phyloP scores from a whole-genome alignment of 2,888 invertebrate genomes.

The Saturnia pavonia region DNA sequence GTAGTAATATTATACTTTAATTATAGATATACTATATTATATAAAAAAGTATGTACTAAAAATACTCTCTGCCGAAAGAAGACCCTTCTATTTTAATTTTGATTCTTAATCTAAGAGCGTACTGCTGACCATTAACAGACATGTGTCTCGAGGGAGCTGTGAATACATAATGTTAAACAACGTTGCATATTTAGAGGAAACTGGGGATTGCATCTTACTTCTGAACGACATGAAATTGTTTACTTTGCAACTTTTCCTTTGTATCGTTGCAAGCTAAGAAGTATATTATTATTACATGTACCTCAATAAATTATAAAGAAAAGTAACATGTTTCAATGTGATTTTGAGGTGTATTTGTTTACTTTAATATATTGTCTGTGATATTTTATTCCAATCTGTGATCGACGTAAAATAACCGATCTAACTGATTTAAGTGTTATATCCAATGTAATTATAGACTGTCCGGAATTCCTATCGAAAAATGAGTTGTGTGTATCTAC shows the following conservation, averaged over 20 bases:
- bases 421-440: too few species aligned
- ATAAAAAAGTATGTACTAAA: neutral
- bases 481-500: too few species aligned
- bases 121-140: slow-evolving; percentile 18
- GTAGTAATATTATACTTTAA: too few species aligned
- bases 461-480: too few species aligned
- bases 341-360: neutral
- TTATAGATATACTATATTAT: too few species aligned
- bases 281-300: neutral
- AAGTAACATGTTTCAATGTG: neutral
- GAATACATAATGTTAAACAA: slow-evolving; percentile 20
- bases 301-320: neutral
- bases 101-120: slow-evolving; percentile 15
- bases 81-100: slow-evolving; percentile 17
- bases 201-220: slow-evolving; percentile 16
- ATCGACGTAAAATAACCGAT: too few species aligned
- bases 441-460: too few species aligned
- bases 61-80: neutral
- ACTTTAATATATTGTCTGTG: too few species aligned
- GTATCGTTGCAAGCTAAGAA: neutral
- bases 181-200: slow-evolving; percentile 20
- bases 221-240: slow-evolving; percentile 9
- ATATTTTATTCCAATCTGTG: too few species aligned
- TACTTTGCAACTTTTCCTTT: neutral
- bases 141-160: slow-evolving; percentile 16